These are phyloP conservation scores for Paratilapia polleni DNA, from an alignment of 2,113 vertebrate species.

Conservation along the genomic window DNA sequence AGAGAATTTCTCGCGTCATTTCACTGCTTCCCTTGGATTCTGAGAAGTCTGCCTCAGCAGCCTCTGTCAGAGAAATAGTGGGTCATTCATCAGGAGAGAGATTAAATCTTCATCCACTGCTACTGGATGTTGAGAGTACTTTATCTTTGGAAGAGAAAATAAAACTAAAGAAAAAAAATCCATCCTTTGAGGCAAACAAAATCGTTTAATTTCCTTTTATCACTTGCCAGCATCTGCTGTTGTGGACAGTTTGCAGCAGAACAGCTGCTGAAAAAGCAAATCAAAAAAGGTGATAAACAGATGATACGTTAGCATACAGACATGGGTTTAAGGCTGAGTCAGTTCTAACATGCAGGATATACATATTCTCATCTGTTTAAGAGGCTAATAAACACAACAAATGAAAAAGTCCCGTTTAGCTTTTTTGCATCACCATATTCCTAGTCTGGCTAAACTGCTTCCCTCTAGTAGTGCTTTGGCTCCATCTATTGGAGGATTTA, in stretches of 20 bases:
- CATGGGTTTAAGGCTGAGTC: neutral
- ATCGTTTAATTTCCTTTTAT: constrained; percentile 45
- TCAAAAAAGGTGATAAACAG: neutral
- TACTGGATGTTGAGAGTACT: constrained; percentile 49
- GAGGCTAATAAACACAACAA: neutral
- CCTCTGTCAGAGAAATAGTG: constrained; percentile 42
- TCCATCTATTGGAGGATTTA: constrained; percentile 51
- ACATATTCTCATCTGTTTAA: neutral
- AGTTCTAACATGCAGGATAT: neutral
- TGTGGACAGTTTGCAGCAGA: neutral
- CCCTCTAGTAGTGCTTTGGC: neutral
- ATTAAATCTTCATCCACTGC: constrained; percentile 68
- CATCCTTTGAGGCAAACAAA: constrained; percentile 28
- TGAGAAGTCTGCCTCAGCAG: constrained; percentile 33
- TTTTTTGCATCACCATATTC: neutral
- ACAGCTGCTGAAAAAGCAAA: neutral
- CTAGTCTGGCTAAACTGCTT: neutral
- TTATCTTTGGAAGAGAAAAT: constrained; percentile 44
- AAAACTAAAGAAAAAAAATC: constrained; percentile 11
- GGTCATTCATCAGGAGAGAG: constrained; percentile 67
- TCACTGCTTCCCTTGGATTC: constrained; percentile 19
- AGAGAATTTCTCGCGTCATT: constrained; percentile 29
- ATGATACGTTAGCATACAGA: neutral
- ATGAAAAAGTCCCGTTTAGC: neutral
- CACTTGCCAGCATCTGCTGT: neutral